These are phyloP conservation scores for Athene noctua DNA, from an alignment of 2,113 vertebrate genomes.

Conservation along the genomic window DNA sequence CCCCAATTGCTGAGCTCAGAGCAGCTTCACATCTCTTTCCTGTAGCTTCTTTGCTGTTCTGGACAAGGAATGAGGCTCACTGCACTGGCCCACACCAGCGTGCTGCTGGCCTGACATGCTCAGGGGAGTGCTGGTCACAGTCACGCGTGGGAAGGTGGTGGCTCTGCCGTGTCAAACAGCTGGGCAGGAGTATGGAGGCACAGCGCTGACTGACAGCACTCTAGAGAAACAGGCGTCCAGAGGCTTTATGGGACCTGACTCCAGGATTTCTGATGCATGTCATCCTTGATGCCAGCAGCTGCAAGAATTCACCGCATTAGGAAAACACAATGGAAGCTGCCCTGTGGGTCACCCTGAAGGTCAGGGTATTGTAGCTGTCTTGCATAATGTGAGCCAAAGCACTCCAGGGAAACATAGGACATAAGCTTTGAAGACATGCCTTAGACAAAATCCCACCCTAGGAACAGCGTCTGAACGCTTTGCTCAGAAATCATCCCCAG, in stretches of 20 bases:
- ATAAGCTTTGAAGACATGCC: neutral
- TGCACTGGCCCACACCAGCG: neutral
- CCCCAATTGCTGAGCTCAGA: neutral
- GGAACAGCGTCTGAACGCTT: neutral
- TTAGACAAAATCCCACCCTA: neutral
- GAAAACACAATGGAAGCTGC: neutral
- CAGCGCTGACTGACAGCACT: neutral
- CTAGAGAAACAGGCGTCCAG: neutral
- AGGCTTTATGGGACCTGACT: neutral
- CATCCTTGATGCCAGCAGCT: neutral
- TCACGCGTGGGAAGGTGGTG: neutral
- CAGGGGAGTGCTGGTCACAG: neutral
- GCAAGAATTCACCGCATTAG: neutral
- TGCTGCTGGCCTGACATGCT: neutral
- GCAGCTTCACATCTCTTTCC: neutral
- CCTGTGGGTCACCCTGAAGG: neutral
- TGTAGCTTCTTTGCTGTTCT: neutral
- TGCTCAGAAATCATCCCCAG: neutral
- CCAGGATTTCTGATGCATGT: neutral
- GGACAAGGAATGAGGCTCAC: neutral
- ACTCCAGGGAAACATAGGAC: neutral
- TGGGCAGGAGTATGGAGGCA: neutral
- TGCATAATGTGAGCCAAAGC: neutral
- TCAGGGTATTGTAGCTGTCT: neutral
- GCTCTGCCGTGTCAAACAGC: neutral